Evolutionary conservation across 2,797 vertebrate species (phyloP).

Genomic region (Takifugu ocellatus): DNA sequence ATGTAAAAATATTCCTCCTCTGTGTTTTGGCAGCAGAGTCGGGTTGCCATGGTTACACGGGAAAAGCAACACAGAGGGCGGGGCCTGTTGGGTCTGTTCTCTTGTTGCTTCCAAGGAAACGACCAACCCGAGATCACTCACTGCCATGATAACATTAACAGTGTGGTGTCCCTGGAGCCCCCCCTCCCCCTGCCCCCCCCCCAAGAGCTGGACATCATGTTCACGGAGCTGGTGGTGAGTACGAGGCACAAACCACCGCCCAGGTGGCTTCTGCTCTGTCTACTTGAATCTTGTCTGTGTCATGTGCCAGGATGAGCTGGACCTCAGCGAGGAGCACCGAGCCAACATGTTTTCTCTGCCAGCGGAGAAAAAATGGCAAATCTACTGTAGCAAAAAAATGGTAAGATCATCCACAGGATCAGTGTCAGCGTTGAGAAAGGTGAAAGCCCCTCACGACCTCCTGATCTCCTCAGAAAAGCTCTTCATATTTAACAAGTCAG

Average conservation of each 20-base stretch:
- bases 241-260: too few relatives aligned
- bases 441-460: too few relatives aligned
- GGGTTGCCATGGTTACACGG: slow-evolving; percentile 78
- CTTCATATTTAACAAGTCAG: too few relatives aligned
- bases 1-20: too few relatives aligned
- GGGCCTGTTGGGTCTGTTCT: slow-evolving; percentile 80
- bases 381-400: slow-evolving; percentile 95
- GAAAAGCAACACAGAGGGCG: slow-evolving; percentile 53
- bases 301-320: slow-evolving; percentile 86
- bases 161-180: slow-evolving; percentile 82
- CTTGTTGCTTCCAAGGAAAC: slow-evolving; percentile 86
- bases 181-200: slow-evolving; percentile 80
- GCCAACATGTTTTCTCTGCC: slow-evolving; percentile 93
- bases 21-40: neutral
- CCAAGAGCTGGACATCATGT: slow-evolving; percentile 89
- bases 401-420: slow-evolving; percentile 49
- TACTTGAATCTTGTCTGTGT: neutral
- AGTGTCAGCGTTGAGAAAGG: neutral
- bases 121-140: slow-evolving; percentile 90
- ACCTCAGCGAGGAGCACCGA: slow-evolving; percentile 88
- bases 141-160: slow-evolving; percentile 79
- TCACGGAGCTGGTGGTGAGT: slow-evolving; percentile 91
- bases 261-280: neutral
- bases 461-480: neutral
- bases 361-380: slow-evolving; percentile 94